Percentiles rank a stretch among this genome's conserved stretches.
These are phyloP conservation scores for Nicator chloris DNA, from an alignment of 2,113 vertebrate species.

Conservation along the genomic window DNA sequence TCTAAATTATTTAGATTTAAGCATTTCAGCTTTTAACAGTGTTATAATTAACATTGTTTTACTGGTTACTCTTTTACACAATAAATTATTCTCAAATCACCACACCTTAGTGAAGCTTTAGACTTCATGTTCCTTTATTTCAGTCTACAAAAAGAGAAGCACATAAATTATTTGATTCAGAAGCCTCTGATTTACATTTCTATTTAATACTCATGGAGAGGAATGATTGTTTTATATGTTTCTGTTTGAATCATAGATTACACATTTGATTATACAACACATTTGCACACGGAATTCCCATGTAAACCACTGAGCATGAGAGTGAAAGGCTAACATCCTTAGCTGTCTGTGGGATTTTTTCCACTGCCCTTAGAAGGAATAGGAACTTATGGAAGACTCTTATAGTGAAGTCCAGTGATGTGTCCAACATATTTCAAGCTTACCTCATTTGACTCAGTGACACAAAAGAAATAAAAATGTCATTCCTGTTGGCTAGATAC, in stretches of 20 bases:
- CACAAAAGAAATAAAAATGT: background rate
- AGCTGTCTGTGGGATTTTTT: background rate
- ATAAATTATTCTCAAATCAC: slow-evolving; percentile 19
- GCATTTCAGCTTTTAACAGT: background rate
- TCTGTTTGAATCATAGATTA: background rate
- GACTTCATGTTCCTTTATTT: background rate
- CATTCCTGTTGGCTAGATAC: background rate
- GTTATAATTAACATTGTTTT: slow-evolving; percentile 47
- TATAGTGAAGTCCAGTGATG: background rate
- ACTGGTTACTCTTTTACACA: background rate
- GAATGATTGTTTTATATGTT: background rate
- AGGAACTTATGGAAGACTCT: background rate
- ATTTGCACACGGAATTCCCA: background rate
- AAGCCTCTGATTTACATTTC: background rate
- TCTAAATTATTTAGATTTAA: slow-evolving; percentile 55
- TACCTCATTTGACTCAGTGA: background rate
- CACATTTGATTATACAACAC: background rate
- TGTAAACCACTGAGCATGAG: background rate
- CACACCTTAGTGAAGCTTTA: background rate
- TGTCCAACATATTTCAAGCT: background rate
- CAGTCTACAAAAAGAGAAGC: background rate
- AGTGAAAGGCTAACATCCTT: background rate
- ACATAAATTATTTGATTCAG: background rate
- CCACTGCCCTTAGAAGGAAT: background rate
- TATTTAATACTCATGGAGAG: background rate